Evolutionary conservation across 2,113 vertebrate species (phyloP).

Genomic region (Corydoras maculifer): DNA sequence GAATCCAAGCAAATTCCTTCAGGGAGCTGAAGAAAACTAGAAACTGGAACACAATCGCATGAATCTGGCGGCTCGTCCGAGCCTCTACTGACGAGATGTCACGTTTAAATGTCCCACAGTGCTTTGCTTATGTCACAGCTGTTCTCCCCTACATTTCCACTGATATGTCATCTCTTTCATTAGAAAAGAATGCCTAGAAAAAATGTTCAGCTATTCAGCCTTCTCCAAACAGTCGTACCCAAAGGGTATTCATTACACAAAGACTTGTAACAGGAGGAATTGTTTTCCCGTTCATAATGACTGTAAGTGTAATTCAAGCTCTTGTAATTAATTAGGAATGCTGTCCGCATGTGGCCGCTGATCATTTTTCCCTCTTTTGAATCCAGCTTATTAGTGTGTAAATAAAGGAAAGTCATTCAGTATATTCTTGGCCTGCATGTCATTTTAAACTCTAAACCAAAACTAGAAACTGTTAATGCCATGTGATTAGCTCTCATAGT

Average conservation of each 20-base stretch:
- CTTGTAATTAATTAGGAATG: constrained; percentile 97
- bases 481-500: no score
- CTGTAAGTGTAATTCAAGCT: constrained; percentile 89
- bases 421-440: constrained; percentile 13
- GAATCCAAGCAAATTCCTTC: constrained; percentile 62
- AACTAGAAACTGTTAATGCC: no score
- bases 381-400: constrained; percentile 77
- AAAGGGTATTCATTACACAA: constrained; percentile 81
- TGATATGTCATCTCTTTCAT: constrained; percentile 63
- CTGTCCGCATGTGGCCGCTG: constrained; percentile 82
- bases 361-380: constrained; percentile 82
- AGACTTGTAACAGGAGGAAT: constrained; percentile 78
- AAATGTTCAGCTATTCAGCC: constrained; percentile 76
- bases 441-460: neutral
- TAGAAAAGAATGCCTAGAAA: constrained; percentile 78
- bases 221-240: constrained; percentile 84
- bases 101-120: constrained; percentile 79
- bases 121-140: constrained; percentile 44
- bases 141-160: constrained; percentile 39
- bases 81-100: constrained; percentile 77
- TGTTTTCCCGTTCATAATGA: constrained; percentile 81
- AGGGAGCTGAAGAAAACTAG: constrained; percentile 61
- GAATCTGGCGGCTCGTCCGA: constrained; percentile 63
- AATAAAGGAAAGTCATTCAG: constrained; percentile 56
- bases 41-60: constrained; percentile 43